Conservation (phyloP, 2,797 vertebrate species). For the Sebastes vulpes region DNA sequence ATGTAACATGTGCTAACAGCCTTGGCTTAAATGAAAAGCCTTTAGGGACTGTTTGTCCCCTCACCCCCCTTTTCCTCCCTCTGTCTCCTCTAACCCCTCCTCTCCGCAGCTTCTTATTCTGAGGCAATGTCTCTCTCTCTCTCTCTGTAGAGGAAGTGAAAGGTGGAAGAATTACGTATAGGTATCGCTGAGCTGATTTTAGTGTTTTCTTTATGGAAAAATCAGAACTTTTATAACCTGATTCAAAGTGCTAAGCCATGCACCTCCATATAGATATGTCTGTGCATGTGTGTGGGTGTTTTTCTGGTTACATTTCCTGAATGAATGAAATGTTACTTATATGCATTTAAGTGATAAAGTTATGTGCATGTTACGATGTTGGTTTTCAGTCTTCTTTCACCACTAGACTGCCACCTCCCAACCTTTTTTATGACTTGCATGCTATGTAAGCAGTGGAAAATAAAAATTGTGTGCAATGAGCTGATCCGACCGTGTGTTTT, state of each 20-base stretch:
- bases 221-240: neutral
- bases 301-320: constrained; percentile 27
- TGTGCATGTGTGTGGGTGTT: constrained; percentile 9
- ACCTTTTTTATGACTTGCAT: constrained; percentile 2
- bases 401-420: neutral
- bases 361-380: neutral
- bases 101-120: constrained; percentile 32
- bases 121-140: constrained; percentile 15
- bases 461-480: neutral
- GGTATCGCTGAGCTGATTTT: neutral
- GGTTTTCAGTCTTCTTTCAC: neutral
- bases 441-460: constrained; percentile 7
- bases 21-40: constrained; percentile 80
- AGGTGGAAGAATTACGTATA: neutral
- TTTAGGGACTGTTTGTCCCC: constrained; percentile 65
- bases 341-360: neutral
- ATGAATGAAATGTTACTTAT: neutral
- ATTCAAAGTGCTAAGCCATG: neutral
- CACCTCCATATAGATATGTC: neutral
- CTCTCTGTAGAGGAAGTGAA: constrained; percentile 33
- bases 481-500: constrained; percentile 1
- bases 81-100: constrained; percentile 15
- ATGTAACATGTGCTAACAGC: constrained; percentile 86
- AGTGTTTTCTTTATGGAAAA: neutral
- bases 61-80: constrained; percentile 22